Evolutionary conservation across 2,113 vertebrate genomes (phyloP).

Genomic region (Melanocharis versteri): DNA sequence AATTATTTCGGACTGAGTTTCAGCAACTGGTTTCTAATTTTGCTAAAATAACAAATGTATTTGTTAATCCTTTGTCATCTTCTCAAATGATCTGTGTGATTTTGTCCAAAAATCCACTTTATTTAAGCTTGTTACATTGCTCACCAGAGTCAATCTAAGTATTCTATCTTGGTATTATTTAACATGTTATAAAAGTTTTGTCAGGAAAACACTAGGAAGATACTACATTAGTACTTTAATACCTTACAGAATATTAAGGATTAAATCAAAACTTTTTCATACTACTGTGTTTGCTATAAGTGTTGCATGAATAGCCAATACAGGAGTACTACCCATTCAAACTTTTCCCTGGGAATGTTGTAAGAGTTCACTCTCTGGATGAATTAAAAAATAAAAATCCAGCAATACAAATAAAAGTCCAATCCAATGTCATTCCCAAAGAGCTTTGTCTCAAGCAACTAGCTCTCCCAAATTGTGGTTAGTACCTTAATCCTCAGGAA

Average conservation of each 20-base stretch:
- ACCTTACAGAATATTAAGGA: background rate
- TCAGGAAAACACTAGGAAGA: background rate
- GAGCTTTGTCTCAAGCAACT: background rate
- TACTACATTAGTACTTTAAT: background rate
- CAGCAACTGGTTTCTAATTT: background rate
- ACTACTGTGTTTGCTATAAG: background rate
- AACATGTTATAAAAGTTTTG: background rate
- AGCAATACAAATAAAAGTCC: background rate
- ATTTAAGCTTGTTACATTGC: background rate
- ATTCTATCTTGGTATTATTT: background rate
- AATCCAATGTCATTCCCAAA: background rate
- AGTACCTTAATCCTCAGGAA: conserved; percentile 1
- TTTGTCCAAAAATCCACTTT: background rate
- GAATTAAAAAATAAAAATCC: background rate
- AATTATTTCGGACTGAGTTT: background rate
- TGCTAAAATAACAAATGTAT: background rate
- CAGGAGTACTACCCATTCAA: background rate
- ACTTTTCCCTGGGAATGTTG: background rate
- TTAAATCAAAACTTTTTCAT: background rate
- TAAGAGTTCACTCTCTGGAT: background rate
- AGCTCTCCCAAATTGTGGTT: background rate
- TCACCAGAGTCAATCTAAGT: background rate
- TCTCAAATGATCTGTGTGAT: background rate
- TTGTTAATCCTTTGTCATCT: background rate
- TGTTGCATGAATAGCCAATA: background rate